A percentile compares a stretch with the other conserved stretches of the same genome.
Conservation (phyloP, 1,140 invertebrate species). For the Andricus grossulariae region DNA sequence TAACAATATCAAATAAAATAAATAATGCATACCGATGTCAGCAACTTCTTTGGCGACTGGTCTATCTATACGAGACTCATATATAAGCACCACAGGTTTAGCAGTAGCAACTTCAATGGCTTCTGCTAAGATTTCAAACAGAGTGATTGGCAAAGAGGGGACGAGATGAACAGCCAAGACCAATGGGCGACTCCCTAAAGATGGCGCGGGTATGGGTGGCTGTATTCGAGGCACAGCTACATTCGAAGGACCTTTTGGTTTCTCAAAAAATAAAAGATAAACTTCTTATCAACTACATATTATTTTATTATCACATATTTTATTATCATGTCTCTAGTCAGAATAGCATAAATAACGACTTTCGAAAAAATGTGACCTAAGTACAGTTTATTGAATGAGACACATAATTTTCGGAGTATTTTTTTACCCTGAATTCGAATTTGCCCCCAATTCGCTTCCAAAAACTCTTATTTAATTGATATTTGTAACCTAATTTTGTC, state of each 20-base stretch:
- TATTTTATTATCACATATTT: no score
- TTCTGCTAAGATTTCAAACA: slow-evolving; percentile 74
- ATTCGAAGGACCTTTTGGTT: slow-evolving; percentile 34
- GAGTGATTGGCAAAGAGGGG: slow-evolving; percentile 74
- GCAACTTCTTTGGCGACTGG: slow-evolving; percentile 73
- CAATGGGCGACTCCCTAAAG: slow-evolving; percentile 57
- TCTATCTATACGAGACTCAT: slow-evolving; percentile 74
- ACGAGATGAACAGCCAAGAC: slow-evolving; percentile 76
- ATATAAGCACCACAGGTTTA: slow-evolving; percentile 70
- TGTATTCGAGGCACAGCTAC: slow-evolving; percentile 46
- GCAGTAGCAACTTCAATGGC: slow-evolving; percentile 73
- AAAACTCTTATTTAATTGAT: no score
- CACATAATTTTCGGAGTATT: no score
- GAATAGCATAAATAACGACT: no score
- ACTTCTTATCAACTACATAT: no score
- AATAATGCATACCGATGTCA: slow-evolving; percentile 73
- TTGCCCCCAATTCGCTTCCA: no score
- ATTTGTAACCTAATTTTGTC: no score
- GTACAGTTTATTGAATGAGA: no score
- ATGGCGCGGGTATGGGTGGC: slow-evolving; percentile 37
- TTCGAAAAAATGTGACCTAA: no score
- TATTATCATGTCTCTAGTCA: no score
- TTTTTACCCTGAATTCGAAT: no score
- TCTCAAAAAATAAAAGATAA: slow-evolving; percentile 1
- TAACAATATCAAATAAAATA: no score